A percentile compares a stretch with the other conserved stretches of the same genome.
phyloP scores from a whole-genome alignment of 2,113 vertebrate genomes.

The human region GRCh38 chr18:73972001-73972500 shows the following conservation, averaged over 20 bases:
- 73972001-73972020: background rate
- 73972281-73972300: background rate
- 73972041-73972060: background rate
- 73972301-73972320: background rate
- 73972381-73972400: background rate
- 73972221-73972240: background rate
- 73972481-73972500: background rate
- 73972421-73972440: background rate
- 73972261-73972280: background rate
- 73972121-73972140: background rate
- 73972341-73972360: background rate
- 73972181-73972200: background rate
- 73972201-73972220: background rate
- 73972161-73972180: background rate
- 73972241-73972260: background rate
- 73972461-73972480: background rate
- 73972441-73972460: background rate
- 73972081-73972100: background rate
- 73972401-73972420: background rate
- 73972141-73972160: background rate
- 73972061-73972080: background rate
- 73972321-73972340: background rate
- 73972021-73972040: background rate
- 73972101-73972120: background rate
- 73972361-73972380: background rate